Evolutionary conservation across 2,888 invertebrate species (phyloP).

Genomic region (Hipparchia semele): DNA sequence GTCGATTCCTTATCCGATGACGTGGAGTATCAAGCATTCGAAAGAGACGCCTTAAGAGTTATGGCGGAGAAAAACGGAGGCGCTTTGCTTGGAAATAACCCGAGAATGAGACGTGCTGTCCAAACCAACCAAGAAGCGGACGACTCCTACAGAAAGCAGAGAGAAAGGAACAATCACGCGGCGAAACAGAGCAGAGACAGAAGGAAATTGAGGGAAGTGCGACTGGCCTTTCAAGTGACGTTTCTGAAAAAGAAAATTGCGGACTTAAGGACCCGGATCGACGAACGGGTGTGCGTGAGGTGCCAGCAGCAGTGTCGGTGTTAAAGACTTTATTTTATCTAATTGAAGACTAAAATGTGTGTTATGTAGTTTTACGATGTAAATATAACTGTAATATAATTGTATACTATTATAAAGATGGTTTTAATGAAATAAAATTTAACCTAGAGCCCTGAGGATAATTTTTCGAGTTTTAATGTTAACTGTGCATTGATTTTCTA

Average conservation of each 20-base stretch:
- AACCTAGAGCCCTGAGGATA: too few relatives aligned
- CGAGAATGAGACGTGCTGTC: slow-evolving; percentile 86
- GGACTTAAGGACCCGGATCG: slow-evolving; percentile 47
- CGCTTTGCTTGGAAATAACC: slow-evolving; percentile 82
- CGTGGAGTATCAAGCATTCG: slow-evolving; percentile 86
- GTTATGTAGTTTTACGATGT: too few relatives aligned
- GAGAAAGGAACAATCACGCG: slow-evolving; percentile 96
- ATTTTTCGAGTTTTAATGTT: too few relatives aligned
- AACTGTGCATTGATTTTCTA: too few relatives aligned
- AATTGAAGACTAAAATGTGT: not conserved
- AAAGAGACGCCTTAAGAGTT: slow-evolving; percentile 86
- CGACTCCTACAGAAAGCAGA: slow-evolving; percentile 92
- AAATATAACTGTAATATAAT: too few relatives aligned
- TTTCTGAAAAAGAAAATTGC: slow-evolving; percentile 81
- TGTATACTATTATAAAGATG: too few relatives aligned
- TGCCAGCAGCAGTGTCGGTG: slow-evolving; percentile 39
- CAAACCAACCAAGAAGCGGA: slow-evolving; percentile 80
- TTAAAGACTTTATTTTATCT: not conserved
- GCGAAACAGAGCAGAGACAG: slow-evolving; percentile 97
- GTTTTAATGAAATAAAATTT: too few relatives aligned
- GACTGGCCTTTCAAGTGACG: slow-evolving; percentile 93
- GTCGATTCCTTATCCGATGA: slow-evolving; percentile 73
- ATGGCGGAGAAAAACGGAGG: slow-evolving; percentile 86
- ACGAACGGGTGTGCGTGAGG: slow-evolving; percentile 34
- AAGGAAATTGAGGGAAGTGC: slow-evolving; percentile 94